Base-by-base conservation (phyloP, 2,888 invertebrate genomes). In the Eupithecia pulchellata region DNA sequence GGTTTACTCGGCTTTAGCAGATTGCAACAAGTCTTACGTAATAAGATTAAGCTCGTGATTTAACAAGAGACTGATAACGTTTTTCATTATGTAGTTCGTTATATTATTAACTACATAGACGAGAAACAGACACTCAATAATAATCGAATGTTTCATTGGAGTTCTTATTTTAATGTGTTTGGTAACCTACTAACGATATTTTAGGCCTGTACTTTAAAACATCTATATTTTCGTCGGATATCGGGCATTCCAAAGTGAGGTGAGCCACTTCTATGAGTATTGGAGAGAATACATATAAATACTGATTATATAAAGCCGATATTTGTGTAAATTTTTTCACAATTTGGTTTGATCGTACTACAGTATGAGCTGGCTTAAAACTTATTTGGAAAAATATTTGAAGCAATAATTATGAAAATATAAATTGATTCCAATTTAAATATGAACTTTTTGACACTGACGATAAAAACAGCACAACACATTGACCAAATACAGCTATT, bases 41-140 rank as follows among this genome's bases (percentile, higher is more conserved):
- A n/a, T 64, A 88, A 85, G 84, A 73, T 84, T 84, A 88, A 93
- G 91, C 92, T 84, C 82, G 92, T 91, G 92, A 89, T 82, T 81
- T 84, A 84, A 66, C 74, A 84, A 80, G 85, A 84, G 83, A 86
- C 84, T 82, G 85, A 81, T 84, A 85, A 88, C 85, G 89, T 89
- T 11, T 11, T 52, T 42, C n/a, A n/a, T 89, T 29, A 88, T 86
- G 84, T 88, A 60, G n/a, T n/a, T 60, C 2, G 30, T 60, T 32
- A 20, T n/a, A 60, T 5, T 29, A 58, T 17, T 60, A 60, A 20
- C 61, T 61, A 61, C 60, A 60, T 9, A 34, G 5, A 29, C 30
- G 3, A 32, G 58, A 36, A 20, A 34, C 61, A 61, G 32, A 61
- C 25, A 20, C 34, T 61, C 25, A 61, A 36, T 61, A 20, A 36